Percentiles rank a stretch among this genome's conserved stretches.
phyloP scores from a whole-genome alignment of 2,797 vertebrate species.

The Coreius guichenoti region DNA sequence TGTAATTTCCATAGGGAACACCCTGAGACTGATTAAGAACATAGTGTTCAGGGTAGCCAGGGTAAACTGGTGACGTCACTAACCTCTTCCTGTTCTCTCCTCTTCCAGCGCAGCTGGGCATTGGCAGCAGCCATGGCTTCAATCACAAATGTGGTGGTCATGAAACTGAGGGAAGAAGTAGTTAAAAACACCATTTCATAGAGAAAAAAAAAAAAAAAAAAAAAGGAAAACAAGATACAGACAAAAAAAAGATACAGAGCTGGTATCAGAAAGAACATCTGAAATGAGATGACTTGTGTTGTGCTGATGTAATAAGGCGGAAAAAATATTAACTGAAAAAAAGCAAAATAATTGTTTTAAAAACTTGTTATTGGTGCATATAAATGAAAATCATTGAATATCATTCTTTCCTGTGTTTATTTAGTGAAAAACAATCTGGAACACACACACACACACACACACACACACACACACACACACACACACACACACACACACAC shows the following conservation, averaged over 20 bases:
- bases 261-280: neutral
- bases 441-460: neutral
- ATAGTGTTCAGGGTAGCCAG: neutral
- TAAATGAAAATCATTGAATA: neutral
- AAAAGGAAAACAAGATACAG: neutral
- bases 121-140: slow-evolving; percentile 98
- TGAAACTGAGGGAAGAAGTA: slow-evolving; percentile 76
- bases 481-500: neutral
- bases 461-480: no score
- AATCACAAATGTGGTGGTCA: slow-evolving; percentile 97
- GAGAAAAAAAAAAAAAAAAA: no score
- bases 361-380: no score
- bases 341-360: no score
- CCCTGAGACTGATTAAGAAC: neutral
- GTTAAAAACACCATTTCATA: neutral
- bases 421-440: no score
- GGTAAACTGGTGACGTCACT: slow-evolving; percentile 33
- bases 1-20: slow-evolving; percentile 3
- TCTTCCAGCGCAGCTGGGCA: slow-evolving; percentile 94
- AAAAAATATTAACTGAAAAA: neutral
- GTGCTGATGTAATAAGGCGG: neutral
- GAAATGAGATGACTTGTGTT: neutral
- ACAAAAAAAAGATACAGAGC: neutral
- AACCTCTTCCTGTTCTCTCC: slow-evolving; percentile 91
- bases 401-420: neutral